Evolutionary conservation across 92 coral and sea anemone species (phyloP), one percentile per base, ranked within the genome.

Genomic region (Epizoanthus fatuus): DNA sequence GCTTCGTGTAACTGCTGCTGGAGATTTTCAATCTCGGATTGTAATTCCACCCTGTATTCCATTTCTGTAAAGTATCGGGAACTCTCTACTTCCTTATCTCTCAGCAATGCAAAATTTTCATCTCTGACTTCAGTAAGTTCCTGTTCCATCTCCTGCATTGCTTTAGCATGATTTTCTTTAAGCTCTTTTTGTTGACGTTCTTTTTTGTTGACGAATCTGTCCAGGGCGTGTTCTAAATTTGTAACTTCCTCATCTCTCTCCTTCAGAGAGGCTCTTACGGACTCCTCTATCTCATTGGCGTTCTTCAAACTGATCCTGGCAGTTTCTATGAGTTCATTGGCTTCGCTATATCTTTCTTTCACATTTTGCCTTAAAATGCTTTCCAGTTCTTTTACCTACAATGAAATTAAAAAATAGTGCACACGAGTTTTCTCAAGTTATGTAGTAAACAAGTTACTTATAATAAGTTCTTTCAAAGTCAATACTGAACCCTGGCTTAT

Each of bases 321-420:
- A 1, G 37, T 32, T 38, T 75, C 81, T 37, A 75, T 75, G 5
- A 75, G 20, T 32, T 75, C 81, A 15, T 56, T 55, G 12, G 81
- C 81, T 15, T 75, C 81, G 2, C 45, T 38, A 32, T 75, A 75
- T 3, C 66, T 75, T 37, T 35, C 66, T n/a, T 55, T 16, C 5
- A 75, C 7, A 17, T 75, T 51, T 55, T 55, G 67, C 19, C 65
- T 77, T 14, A 77, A 62, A 10, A 69, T 13, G 14, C 32, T 62
- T 44, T 77, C 71, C 37, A 77, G 82, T 16, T 42, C 57, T 44
- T 11, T 19, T 39, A 77, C 47, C 82, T 77, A 69, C 47, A 22
- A 9, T 14, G 19, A 69, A 42, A 0, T 39, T 29, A 66, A 12
- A 17, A 47, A 8, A 49, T 49, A 49, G 2, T 8, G 53, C 53